Percentiles rank a stretch among this genome's conserved stretches.
Evolutionary conservation across 2,888 invertebrate genomes (phyloP).

Genomic region (Eretmocerus hayati): DNA sequence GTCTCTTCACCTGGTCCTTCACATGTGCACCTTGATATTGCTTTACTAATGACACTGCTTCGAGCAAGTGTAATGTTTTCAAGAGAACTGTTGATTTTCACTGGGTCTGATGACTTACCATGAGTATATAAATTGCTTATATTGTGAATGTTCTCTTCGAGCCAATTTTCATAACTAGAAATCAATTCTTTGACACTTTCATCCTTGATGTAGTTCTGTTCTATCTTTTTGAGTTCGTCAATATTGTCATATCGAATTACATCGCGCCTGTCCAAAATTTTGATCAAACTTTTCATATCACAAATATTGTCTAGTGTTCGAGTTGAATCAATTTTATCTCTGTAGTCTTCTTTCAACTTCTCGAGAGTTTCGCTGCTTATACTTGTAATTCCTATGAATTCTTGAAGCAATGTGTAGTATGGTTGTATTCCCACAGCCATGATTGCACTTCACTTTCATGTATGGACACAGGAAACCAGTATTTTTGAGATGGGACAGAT

Average conservation of each 20-base stretch:
- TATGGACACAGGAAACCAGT: no score
- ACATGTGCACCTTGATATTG: no score
- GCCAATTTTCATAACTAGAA: slow-evolving; percentile 26
- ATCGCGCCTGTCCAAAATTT: slow-evolving; percentile 33
- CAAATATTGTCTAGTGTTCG: slow-evolving; percentile 29
- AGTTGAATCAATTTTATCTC: slow-evolving; percentile 27
- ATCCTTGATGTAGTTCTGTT: slow-evolving; percentile 24
- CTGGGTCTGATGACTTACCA: slow-evolving; percentile 16
- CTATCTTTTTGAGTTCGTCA: slow-evolving; percentile 28
- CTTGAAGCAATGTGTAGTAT: slow-evolving; percentile 2
- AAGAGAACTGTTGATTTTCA: not conserved
- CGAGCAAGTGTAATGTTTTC: no score
- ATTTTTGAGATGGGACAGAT: no score
- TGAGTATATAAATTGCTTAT: slow-evolving; percentile 13
- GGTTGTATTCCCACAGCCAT: not conserved
- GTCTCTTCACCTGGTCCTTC: no score
- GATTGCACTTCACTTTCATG: no score
- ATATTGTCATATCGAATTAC: slow-evolving; percentile 28
- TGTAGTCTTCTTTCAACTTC: slow-evolving; percentile 28
- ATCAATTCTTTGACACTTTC: slow-evolving; percentile 22
- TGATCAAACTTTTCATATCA: slow-evolving; percentile 28
- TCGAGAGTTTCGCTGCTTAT: slow-evolving; percentile 6
- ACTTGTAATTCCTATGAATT: slow-evolving; percentile 1
- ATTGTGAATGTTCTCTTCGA: slow-evolving; percentile 5
- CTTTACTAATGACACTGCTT: no score